phyloP scores from a whole-genome alignment of 1,140 invertebrate species.

The Arion vulgaris region DNA sequence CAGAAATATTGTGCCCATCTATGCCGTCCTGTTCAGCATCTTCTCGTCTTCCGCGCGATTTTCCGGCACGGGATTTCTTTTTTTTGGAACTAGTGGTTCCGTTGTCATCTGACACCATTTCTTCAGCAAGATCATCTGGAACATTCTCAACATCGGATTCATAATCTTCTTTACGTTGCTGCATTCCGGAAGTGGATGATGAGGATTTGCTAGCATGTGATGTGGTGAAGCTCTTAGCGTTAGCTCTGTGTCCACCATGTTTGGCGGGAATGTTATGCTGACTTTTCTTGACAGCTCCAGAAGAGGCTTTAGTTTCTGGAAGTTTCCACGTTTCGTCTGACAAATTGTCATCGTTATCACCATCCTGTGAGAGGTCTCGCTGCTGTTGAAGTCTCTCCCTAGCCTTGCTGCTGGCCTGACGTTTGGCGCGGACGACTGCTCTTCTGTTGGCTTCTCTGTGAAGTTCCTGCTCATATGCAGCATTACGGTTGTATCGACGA shows the following conservation, averaged over 20 bases:
- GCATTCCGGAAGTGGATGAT: neutral
- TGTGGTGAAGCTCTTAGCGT: neutral
- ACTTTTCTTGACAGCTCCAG: slow-evolving; percentile 38
- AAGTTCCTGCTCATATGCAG: slow-evolving; percentile 54
- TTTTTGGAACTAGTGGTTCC: neutral
- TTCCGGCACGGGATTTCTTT: slow-evolving; percentile 2
- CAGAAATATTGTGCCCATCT: neutral
- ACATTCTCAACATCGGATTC: slow-evolving; percentile 38
- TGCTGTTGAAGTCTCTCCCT: slow-evolving; percentile 40
- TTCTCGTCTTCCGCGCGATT: neutral
- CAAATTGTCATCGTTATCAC: slow-evolving; percentile 30
- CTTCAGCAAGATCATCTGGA: slow-evolving; percentile 27
- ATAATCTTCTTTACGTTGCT: slow-evolving; percentile 28
- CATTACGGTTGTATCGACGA: slow-evolving; percentile 50
- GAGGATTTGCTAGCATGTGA: neutral
- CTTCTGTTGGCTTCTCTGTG: slow-evolving; percentile 48
- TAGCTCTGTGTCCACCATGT: neutral
- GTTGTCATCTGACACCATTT: slow-evolving; percentile 28
- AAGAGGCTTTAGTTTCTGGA: slow-evolving; percentile 38
- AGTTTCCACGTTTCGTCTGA: slow-evolving; percentile 43
- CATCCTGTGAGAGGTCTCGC: slow-evolving; percentile 8
- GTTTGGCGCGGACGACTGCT: slow-evolving; percentile 41
- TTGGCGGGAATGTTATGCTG: neutral
- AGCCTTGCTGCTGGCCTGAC: slow-evolving; percentile 45
- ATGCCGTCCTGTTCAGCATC: slow-evolving; percentile 11